These are phyloP conservation scores for Antennarius maculatus DNA, from an alignment of 2,797 vertebrate species.

Conservation along the genomic window DNA sequence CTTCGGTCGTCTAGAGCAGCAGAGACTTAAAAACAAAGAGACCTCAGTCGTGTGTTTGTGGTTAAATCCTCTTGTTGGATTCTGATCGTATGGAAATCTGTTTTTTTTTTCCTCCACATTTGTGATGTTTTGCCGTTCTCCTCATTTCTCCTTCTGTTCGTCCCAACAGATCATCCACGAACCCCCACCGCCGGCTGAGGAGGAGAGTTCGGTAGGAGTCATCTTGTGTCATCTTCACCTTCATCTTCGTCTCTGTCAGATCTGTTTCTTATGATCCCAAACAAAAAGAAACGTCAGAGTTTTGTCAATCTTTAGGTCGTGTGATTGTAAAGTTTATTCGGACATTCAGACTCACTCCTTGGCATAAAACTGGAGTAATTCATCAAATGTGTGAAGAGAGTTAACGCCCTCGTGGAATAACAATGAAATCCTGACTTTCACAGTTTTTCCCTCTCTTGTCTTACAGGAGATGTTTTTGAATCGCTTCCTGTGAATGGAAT, in stretches of 20 bases:
- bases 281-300: constrained; percentile 19
- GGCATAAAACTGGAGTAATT: constrained; percentile 32
- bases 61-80: constrained; percentile 57
- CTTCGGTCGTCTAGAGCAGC: constrained; percentile 56
- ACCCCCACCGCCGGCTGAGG: constrained; percentile 87
- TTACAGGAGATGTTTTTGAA: constrained; percentile 14
- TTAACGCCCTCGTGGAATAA: constrained; percentile 47
- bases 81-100: constrained; percentile 26
- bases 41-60: constrained; percentile 68
- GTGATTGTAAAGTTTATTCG: constrained; percentile 30
- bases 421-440: constrained; percentile 25
- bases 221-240: background rate
- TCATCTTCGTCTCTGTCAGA: background rate
- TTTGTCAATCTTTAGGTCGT: constrained; percentile 46
- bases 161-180: constrained; percentile 92
- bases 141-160: constrained; percentile 6
- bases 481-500: background rate
- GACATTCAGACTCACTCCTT: constrained; percentile 25
- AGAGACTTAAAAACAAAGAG: constrained; percentile 41
- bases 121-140: constrained; percentile 13
- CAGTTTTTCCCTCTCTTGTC: background rate
- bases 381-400: constrained; percentile 27
- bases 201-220: constrained; percentile 93
- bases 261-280: constrained; percentile 11
- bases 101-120: constrained; percentile 29